Percentiles rank a stretch among this genome's conserved stretches.
phyloP scores from a whole-genome alignment of 2,113 vertebrate species.

The Xiphophorus hellerii region DNA sequence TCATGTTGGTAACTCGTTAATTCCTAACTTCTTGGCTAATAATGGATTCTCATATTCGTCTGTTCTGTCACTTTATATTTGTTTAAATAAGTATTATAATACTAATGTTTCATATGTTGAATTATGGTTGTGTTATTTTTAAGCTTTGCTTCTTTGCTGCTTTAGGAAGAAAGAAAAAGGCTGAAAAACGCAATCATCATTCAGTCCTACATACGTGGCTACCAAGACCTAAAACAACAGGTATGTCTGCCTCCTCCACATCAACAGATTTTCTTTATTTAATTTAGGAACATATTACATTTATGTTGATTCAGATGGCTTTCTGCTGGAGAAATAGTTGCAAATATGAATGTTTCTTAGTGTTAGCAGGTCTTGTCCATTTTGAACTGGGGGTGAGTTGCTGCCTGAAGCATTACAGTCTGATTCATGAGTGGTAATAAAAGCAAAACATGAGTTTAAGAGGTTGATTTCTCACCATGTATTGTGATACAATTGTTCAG shows the following conservation, averaged over 20 bases:
- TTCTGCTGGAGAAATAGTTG: too few species aligned
- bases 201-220: constrained; percentile 95
- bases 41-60: not conserved
- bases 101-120: not conserved
- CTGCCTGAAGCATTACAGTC: too few species aligned
- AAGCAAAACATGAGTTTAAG: too few species aligned
- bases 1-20: not conserved
- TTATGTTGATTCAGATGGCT: not conserved
- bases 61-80: not conserved
- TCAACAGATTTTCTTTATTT: not conserved
- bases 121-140: not conserved
- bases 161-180: constrained; percentile 92
- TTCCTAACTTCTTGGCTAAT: not conserved
- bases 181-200: constrained; percentile 97
- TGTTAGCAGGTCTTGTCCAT: too few species aligned
- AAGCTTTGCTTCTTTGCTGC: not conserved
- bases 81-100: not conserved
- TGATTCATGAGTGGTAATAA: too few species aligned
- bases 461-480: too few species aligned
- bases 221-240: constrained; percentile 93
- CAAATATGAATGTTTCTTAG: too few species aligned
- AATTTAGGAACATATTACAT: not conserved
- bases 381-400: too few species aligned
- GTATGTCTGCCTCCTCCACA: constrained; percentile 71
- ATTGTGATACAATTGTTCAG: too few species aligned